Evolutionary conservation across 1,140 invertebrate species (phyloP).

Genomic region (Cherax destructor): DNA sequence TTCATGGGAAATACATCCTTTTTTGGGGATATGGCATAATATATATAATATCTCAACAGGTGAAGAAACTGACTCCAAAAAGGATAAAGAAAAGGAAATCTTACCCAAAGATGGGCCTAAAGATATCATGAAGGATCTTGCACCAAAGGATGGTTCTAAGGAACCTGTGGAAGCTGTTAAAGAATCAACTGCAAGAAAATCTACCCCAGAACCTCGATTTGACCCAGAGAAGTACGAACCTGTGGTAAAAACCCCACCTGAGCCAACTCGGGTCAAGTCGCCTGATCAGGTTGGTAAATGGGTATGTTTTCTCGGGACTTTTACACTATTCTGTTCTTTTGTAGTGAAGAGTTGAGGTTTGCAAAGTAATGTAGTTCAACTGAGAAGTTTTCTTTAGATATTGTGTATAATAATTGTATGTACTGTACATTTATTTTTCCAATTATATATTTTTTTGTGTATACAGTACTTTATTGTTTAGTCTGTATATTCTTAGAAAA

Average conservation of each 20-base stretch:
- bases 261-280: constrained; percentile 93
- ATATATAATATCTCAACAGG: constrained; percentile 46
- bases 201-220: constrained; percentile 66
- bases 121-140: constrained; percentile 45
- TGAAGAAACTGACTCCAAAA: constrained; percentile 60
- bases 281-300: constrained; percentile 83
- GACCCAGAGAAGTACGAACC: constrained; percentile 78
- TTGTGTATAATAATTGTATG: neutral
- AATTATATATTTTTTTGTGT: too few species aligned
- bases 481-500: too few species aligned
- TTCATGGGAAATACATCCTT: neutral
- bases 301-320: constrained; percentile 65
- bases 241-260: constrained; percentile 91
- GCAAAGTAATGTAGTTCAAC: neutral
- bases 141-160: constrained; percentile 41
- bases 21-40: neutral
- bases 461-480: too few species aligned
- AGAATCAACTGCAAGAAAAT: constrained; percentile 57
- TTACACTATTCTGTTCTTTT: constrained; percentile 14
- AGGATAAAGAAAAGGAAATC: constrained; percentile 71
- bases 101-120: constrained; percentile 44
- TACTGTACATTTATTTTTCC: too few species aligned
- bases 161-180: constrained; percentile 63
- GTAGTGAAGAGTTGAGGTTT: neutral
- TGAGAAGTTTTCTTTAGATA: neutral